Conservation (phyloP, 2,888 invertebrate species). For the Drosophila eohydei region DNA sequence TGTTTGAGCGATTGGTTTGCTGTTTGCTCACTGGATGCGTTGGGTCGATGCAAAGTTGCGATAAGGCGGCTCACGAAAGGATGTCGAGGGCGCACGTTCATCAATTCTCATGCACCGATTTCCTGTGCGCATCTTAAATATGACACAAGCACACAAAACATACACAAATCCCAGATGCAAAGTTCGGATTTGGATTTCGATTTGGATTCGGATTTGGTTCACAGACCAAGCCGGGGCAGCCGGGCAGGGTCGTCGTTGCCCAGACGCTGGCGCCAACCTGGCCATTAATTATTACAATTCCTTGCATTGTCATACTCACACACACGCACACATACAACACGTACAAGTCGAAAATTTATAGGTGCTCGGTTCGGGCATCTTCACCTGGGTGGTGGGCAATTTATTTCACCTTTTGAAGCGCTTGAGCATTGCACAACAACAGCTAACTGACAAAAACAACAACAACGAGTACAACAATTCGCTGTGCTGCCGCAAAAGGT, state of each 20-base stretch:
- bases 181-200: slow-evolving; percentile 31
- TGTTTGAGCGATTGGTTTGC: slow-evolving; percentile 37
- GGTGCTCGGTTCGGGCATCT: slow-evolving; percentile 34
- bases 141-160: slow-evolving; percentile 40
- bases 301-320: slow-evolving; percentile 59
- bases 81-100: slow-evolving; percentile 60
- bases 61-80: slow-evolving; percentile 65
- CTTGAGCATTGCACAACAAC: slow-evolving; percentile 54
- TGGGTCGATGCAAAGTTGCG: slow-evolving; percentile 48
- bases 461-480: slow-evolving; percentile 24
- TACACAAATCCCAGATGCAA: slow-evolving; percentile 53
- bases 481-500: slow-evolving; percentile 65
- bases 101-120: slow-evolving; percentile 51
- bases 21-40: slow-evolving; percentile 35
- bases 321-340: slow-evolving; percentile 41
- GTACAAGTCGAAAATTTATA: slow-evolving; percentile 51
- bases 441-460: slow-evolving; percentile 14
- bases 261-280: slow-evolving; percentile 70
- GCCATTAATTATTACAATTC: slow-evolving; percentile 75
- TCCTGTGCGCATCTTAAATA: slow-evolving; percentile 56
- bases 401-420: slow-evolving; percentile 52
- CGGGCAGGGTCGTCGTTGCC: slow-evolving; percentile 13
- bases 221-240: slow-evolving; percentile 25
- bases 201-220: slow-evolving; percentile 37
- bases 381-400: slow-evolving; percentile 73